Percentiles rank a stretch among this genome's conserved stretches.
Conservation (phyloP, 2,113 vertebrate species). For the Malurus alboscapulatus region DNA sequence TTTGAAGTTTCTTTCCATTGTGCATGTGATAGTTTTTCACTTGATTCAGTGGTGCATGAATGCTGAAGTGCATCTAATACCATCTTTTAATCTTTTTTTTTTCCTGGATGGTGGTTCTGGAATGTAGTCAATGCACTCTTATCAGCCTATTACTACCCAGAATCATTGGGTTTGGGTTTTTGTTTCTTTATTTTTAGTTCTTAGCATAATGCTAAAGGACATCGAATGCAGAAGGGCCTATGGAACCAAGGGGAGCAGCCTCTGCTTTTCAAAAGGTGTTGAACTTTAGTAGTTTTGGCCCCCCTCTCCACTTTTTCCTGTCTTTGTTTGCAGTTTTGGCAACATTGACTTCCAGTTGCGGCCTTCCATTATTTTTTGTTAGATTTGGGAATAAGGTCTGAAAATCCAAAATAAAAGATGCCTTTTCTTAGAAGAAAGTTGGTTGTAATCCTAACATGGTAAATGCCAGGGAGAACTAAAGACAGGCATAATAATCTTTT, state of each 20-base stretch:
- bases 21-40: neutral
- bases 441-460: neutral
- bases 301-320: neutral
- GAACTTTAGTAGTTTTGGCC: neutral
- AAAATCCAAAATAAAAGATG: neutral
- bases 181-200: neutral
- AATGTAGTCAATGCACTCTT: neutral
- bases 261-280: neutral
- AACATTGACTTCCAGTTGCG: neutral
- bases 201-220: neutral
- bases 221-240: neutral
- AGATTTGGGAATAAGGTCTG: neutral
- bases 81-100: neutral
- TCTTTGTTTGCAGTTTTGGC: neutral
- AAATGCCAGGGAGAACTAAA: neutral
- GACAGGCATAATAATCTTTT: neutral
- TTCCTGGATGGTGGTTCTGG: neutral
- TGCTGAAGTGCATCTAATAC: neutral
- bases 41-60: neutral
- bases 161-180: accelerated
- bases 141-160: neutral
- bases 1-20: neutral
- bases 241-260: neutral
- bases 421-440: neutral
- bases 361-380: neutral